Base-by-base conservation (phyloP, 2,797 vertebrate genomes). In the Pagetopsis macropterus region DNA sequence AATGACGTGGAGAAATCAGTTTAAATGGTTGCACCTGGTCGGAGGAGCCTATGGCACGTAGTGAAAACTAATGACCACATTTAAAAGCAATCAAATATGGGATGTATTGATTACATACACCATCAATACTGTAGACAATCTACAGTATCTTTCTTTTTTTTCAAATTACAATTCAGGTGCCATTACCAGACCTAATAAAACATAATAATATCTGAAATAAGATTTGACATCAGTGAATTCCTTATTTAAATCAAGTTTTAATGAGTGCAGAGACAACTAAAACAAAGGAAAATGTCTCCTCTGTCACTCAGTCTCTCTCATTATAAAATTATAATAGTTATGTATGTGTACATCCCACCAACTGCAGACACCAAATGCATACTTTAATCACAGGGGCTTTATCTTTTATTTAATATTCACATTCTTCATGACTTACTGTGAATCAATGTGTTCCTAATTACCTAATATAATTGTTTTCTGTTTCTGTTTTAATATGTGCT, bases 11-110 rank as follows among this genome's bases (percentile, higher is more conserved):
- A 4, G 33, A 43, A 19, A 70, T 79, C 31, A 54, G 40, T 40
- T 81, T 62, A 84, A 84, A 63, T 54, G 56, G 40, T 45, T 5
- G 77, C 87, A 89, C 69, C 88, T 87, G 87, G 62, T 68, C 37
- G 69, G 57, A 60, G 64, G 68, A 58, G 64, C 61, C 7, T 8
- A n/a, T 49, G 15, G 1, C 17, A 13, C 6, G 44, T 0, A 3
- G 43, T 23, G 27, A 3, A 31, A 21, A 55, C 27, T 4, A 3
- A 21, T 12, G 2, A 63, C 7, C 16, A 19, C 8, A 27, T n/a
- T 13, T 13, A 41, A 40, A 2, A 27, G 17, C 16, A 41, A 9
- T 14, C 3, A 19, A 16, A 11, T 13, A 23, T 33, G 5, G 16
- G 4, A 66, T 2, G 3, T 37, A 14, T 37, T 44, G 7, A 55